These are phyloP conservation scores for Tylochromis polylepis DNA, from an alignment of 2,113 vertebrate species.

Conservation along the genomic window DNA sequence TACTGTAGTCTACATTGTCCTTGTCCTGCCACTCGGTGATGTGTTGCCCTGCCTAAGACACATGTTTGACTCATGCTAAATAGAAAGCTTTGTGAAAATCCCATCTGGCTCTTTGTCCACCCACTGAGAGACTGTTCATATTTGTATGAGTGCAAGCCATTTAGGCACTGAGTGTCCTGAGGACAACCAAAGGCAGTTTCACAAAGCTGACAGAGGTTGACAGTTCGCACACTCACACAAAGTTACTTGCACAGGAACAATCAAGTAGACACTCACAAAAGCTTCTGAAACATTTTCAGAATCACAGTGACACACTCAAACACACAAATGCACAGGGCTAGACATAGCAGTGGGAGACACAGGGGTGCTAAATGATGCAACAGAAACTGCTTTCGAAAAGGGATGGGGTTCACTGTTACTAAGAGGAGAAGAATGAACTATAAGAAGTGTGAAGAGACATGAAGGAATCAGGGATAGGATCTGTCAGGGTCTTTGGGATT, in stretches of 20 bases:
- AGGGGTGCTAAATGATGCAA: conserved; percentile 33
- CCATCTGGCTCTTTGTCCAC: conserved; percentile 36
- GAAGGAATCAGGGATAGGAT: conserved; percentile 31
- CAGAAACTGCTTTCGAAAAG: not conserved
- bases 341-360: not conserved
- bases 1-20: conserved; percentile 9
- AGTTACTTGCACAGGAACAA: not conserved
- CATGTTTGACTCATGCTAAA: conserved; percentile 43
- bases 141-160: conserved; percentile 24
- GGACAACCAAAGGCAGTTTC: conserved; percentile 5
- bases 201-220: not conserved
- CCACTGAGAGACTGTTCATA: conserved; percentile 11
- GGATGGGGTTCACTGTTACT: not conserved
- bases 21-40: conserved; percentile 20
- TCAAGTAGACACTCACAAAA: not conserved
- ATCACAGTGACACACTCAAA: conserved; percentile 3
- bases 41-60: conserved; percentile 11
- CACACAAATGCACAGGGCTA: conserved; percentile 1
- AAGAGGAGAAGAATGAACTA: not conserved
- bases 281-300: not conserved
- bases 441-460: not conserved
- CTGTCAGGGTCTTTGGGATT: conserved; percentile 8
- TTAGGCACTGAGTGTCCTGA: not conserved
- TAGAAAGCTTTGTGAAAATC: conserved; percentile 42
- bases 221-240: conserved; percentile 23